Evolutionary conservation across 30 jellyfish, hydroid and myxozoan species (phyloP), one percentile per base, ranked within the genome.

Genomic region (Catostylus mosaicus): DNA sequence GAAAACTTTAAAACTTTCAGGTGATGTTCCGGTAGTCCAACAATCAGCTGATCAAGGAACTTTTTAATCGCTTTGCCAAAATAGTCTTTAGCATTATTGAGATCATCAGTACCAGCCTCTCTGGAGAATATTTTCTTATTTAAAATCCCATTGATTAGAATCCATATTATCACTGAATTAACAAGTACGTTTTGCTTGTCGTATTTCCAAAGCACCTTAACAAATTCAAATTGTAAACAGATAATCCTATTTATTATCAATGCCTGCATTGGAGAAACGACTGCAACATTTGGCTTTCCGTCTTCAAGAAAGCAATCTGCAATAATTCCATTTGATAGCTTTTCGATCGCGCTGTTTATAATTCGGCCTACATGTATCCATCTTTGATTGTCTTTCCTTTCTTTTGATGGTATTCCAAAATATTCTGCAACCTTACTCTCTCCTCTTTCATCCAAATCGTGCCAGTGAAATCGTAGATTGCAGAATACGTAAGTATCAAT

Each of bases 201-300:
- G 7, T 7, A 59, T 37, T 59, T 26, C 71, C 71, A 59, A 7
- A 59, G 71, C 38, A 59, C 19, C 38, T 59, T 59, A 3, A 59
- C 71, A 59, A 59, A 59, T 1, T 59, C 71, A 27, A 59, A 59
- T 59, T 59, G 71, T 16, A 59, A 4, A 27, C 38, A 27, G 71
- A 59, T 1, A 59, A 59, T 26, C 38, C 71, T n/a, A 38, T 59
- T 59, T 20, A 59, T 8, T 4, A 59, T 59, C 71, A 59, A 27
- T 23, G 71, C 71, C 19, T 59, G 71, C n/a, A 59, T 23, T 59
- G 71, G 71, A 3, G 71, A 59, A n/a, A 59, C 23, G 26, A 59
- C 7, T 1, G n/a, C 38, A n/a, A 59, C 71, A 23, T 59, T 59
- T 6, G 71, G 71, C 1, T 6, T n/a, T 59, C 71, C 71, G 23